A percentile compares a stretch with the other conserved stretches of the same genome.
Conservation (phyloP, 2,113 vertebrate species). For the Lipophrys pholis region DNA sequence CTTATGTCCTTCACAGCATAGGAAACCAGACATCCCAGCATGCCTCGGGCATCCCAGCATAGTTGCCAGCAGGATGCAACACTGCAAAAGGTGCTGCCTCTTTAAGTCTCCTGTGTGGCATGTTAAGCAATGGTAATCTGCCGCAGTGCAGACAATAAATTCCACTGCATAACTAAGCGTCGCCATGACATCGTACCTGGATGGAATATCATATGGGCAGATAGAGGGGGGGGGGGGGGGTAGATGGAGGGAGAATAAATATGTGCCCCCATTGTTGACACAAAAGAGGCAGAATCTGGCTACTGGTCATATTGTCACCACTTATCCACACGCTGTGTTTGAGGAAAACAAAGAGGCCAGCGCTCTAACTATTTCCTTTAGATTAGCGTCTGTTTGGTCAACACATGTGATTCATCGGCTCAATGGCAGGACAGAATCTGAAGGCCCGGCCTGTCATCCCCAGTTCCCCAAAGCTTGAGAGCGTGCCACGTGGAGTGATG, state of each 20-base stretch:
- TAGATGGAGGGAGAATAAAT: slow-evolving; percentile 55
- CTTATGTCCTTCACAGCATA: slow-evolving; percentile 62
- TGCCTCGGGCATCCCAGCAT: slow-evolving; percentile 64
- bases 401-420: slow-evolving; percentile 73
- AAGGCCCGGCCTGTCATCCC: slow-evolving; percentile 71
- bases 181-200: slow-evolving; percentile 77
- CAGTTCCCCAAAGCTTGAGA: slow-evolving; percentile 78
- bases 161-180: slow-evolving; percentile 79
- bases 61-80: slow-evolving; percentile 75
- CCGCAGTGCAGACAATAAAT: slow-evolving; percentile 83
- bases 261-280: slow-evolving; percentile 53
- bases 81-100: slow-evolving; percentile 73
- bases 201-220: slow-evolving; percentile 71
- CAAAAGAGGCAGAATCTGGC: slow-evolving; percentile 59
- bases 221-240: slow-evolving; percentile 18
- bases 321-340: slow-evolving; percentile 37
- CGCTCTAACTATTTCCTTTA: slow-evolving; percentile 69
- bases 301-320: slow-evolving; percentile 34
- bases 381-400: slow-evolving; percentile 58
- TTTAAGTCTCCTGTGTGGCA: slow-evolving; percentile 79
- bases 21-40: slow-evolving; percentile 66
- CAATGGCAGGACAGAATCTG: slow-evolving; percentile 71
- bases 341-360: slow-evolving; percentile 27
- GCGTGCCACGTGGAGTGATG: slow-evolving; percentile 81
- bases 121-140: slow-evolving; percentile 84